phyloP scores from a whole-genome alignment of 2,888 invertebrate species.

The Meta bourneti region DNA sequence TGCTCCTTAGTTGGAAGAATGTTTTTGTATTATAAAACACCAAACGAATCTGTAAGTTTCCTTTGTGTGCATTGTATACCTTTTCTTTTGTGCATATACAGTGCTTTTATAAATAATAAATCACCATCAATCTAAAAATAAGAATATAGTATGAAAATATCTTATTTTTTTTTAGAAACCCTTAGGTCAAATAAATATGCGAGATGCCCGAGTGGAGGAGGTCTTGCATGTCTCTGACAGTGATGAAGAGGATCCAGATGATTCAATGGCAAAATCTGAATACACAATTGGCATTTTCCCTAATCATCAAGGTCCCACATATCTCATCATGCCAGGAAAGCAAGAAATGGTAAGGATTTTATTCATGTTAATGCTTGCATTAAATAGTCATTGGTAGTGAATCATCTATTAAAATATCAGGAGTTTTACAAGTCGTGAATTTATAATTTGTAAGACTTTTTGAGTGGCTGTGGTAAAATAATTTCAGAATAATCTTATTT shows the following conservation, averaged over 20 bases:
- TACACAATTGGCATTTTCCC: conserved; percentile 96
- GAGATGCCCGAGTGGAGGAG: conserved; percentile 96
- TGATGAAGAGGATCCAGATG: conserved; percentile 80
- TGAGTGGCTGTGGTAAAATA: neutral
- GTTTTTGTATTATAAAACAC: conserved; percentile 97
- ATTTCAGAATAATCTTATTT: too few species aligned
- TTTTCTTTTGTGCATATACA: neutral
- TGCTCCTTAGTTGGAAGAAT: conserved; percentile 97
- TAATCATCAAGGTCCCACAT: conserved; percentile 95
- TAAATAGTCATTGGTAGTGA: too few species aligned
- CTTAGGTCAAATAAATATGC: conserved; percentile 96
- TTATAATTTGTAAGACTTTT: neutral
- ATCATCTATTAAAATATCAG: neutral
- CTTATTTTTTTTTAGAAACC: conserved; percentile 56
- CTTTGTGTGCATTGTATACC: too few species aligned
- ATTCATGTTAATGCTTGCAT: neutral
- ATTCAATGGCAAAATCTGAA: conserved; percentile 78
- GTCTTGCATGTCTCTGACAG: conserved; percentile 90
- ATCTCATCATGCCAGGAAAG: conserved; percentile 93
- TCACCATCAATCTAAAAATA: too few species aligned
- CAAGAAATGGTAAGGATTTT: conserved; percentile 87
- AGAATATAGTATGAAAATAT: too few species aligned
- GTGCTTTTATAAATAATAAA: too few species aligned
- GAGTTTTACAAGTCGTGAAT: neutral
- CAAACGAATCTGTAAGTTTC: conserved; percentile 85